Base-by-base conservation (phyloP, 2,797 vertebrate species). In the Alcedo quadribrachys region DNA sequence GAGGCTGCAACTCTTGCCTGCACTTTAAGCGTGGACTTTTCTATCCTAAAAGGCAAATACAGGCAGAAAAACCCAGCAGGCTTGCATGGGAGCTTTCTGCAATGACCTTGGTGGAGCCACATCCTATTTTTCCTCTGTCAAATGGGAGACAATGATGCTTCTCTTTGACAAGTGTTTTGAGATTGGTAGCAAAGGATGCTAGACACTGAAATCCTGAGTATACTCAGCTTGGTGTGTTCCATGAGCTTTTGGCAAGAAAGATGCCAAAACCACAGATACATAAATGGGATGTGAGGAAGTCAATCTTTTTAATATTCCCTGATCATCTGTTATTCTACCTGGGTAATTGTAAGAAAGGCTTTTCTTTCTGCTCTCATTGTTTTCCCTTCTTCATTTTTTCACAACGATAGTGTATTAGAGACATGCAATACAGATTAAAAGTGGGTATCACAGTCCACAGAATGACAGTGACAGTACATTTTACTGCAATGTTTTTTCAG, bases 401-500 rank as follows among this genome's bases (percentile, higher is more conserved):
- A n/a, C 48, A 53, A 58, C 35, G 25, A 22, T 1, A 54, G 28
- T 33, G 15, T 33, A 30, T 60, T 65, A 83, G 13, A 69, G 30
- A 15, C 58, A 16, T 15, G 35, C 43, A 13, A 66, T 51, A 16
- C 45, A 40, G n/a, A 54, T 30, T 58, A 32, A 69, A 93, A 91
- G 62, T 74, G 83, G 55, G 51, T 27, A 27, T 63, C 28, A 74
- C 12, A 30, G 66, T 62, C 86, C 58, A 70, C 20, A 73, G 45
- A 57, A 77, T 16, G 14, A 71, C 61, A 68, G 90, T 35, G 42
- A 90, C 75, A 70, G 85, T 85, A 70, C 80, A 51, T 96, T 96
- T 96, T 93, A 87, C 63, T 84, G 70, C 48, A 33, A 77, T 92
- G 2, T 95, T 96, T 97, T 82, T 81, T 87, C 90, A 78, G 87